phyloP scores from a whole-genome alignment of 2,113 vertebrate species.

The Ailurus styani region DNA sequence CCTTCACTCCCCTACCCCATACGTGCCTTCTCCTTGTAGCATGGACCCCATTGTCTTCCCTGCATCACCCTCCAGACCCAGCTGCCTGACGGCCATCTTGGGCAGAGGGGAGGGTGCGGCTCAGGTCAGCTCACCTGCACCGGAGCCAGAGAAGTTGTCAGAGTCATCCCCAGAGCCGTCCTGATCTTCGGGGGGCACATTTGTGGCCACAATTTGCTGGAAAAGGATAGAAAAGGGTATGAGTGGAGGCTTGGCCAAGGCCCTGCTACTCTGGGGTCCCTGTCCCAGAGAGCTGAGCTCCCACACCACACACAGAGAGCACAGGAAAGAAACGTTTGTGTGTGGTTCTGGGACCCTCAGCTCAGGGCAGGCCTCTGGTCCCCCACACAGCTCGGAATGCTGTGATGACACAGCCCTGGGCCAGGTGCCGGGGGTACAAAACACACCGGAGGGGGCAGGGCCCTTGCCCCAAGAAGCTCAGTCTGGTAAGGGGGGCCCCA shows the following conservation, averaged over 20 bases:
- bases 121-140: constrained; percentile 68
- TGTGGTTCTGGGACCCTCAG: not conserved
- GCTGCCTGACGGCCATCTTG: too few species aligned
- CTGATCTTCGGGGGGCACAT: constrained; percentile 80
- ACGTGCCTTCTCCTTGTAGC: not conserved
- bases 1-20: not conserved
- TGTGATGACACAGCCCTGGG: not conserved
- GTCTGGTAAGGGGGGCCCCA: not conserved
- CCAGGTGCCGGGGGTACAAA: not conserved
- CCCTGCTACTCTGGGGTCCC: not conserved
- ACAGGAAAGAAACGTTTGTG: not conserved
- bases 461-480: not conserved
- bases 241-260: not conserved
- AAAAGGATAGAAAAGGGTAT: constrained; percentile 21
- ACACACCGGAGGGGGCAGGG: not conserved
- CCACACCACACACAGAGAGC: too few species aligned
- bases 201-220: constrained; percentile 78
- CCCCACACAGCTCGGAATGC: accelerated
- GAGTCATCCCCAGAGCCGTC: constrained; percentile 85
- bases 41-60: not conserved
- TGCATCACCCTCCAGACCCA: not conserved
- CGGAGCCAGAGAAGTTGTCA: constrained; percentile 82
- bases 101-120: too few species aligned
- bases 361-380: not conserved
- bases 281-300: not conserved